These are phyloP conservation scores for Plagiodera versicolora DNA, from an alignment of 2,888 invertebrate species.

Conservation along the genomic window DNA sequence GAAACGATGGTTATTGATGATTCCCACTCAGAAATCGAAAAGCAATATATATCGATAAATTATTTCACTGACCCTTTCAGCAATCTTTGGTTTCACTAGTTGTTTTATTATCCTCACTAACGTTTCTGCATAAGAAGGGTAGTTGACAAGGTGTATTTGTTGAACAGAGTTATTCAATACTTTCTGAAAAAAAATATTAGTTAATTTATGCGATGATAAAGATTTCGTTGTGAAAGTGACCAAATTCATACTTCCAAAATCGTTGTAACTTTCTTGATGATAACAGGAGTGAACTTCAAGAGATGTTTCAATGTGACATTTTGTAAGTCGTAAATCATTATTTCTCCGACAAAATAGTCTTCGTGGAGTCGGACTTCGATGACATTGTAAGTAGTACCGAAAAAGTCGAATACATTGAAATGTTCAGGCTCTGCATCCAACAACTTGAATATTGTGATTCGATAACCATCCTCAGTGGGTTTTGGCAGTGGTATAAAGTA, in stretches of 20 bases:
- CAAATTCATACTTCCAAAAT: slow-evolving; percentile 52
- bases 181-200: neutral
- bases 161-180: slow-evolving; percentile 14
- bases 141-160: slow-evolving; percentile 16
- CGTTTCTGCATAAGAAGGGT: slow-evolving; percentile 40
- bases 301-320: slow-evolving; percentile 52
- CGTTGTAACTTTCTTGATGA: slow-evolving; percentile 53
- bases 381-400: slow-evolving; percentile 55
- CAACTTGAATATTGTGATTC: slow-evolving; percentile 55
- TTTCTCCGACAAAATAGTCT: slow-evolving; percentile 55
- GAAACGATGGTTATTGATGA: too few relatives aligned
- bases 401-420: slow-evolving; percentile 49
- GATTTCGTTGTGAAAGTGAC: neutral
- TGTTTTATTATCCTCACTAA: slow-evolving; percentile 51
- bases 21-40: too few relatives aligned
- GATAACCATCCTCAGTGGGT: slow-evolving; percentile 53
- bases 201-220: neutral
- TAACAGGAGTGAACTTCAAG: slow-evolving; percentile 52
- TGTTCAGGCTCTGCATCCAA: slow-evolving; percentile 32
- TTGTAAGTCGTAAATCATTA: slow-evolving; percentile 56
- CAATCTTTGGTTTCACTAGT: slow-evolving; percentile 53
- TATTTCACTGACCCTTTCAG: slow-evolving; percentile 54
- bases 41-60: too few relatives aligned
- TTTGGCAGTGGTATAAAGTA: slow-evolving; percentile 56
- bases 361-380: slow-evolving; percentile 55